Percentiles rank a stretch among this genome's conserved stretches.
These are phyloP conservation scores for Brachionichthys hirsutus DNA, from an alignment of 2,113 vertebrate species.

Conservation along the genomic window DNA sequence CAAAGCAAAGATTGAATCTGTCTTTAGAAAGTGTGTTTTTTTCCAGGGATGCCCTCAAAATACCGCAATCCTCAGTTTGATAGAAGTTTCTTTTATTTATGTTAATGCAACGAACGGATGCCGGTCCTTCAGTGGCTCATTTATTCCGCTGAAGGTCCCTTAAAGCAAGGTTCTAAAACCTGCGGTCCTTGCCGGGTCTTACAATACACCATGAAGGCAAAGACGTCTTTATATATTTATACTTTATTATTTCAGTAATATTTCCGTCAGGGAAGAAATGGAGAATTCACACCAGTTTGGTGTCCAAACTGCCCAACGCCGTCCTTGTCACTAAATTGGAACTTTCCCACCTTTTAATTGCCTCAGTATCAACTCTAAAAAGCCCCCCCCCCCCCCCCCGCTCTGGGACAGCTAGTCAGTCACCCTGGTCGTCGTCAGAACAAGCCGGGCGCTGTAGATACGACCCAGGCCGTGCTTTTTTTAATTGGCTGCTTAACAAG, in stretches of 20 bases:
- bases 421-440: conserved; percentile 47
- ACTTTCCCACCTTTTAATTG: conserved; percentile 61
- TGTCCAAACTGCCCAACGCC: conserved; percentile 37
- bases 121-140: too few relatives aligned
- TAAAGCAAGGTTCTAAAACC: too few relatives aligned
- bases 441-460: conserved; percentile 56
- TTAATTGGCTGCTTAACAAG: conserved; percentile 74
- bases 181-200: too few relatives aligned
- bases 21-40: too few relatives aligned
- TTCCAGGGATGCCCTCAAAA: too few relatives aligned
- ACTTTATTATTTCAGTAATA: neutral
- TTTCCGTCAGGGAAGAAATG: conserved; percentile 3
- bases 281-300: conserved; percentile 4
- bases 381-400: conserved; percentile 14
- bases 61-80: too few relatives aligned
- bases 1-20: too few relatives aligned
- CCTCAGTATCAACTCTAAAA: conserved; percentile 40
- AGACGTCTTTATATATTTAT: neutral
- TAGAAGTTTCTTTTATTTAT: too few relatives aligned
- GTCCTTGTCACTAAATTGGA: conserved; percentile 54
- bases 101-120: too few relatives aligned
- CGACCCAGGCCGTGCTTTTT: conserved; percentile 39
- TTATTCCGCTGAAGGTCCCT: too few relatives aligned
- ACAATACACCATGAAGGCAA: too few relatives aligned
- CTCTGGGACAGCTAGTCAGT: conserved; percentile 8